Percentiles rank a stretch among this genome's conserved stretches.
Conservation (phyloP, 1,140 invertebrate species). For the Ceratoteleas bidentatus region DNA sequence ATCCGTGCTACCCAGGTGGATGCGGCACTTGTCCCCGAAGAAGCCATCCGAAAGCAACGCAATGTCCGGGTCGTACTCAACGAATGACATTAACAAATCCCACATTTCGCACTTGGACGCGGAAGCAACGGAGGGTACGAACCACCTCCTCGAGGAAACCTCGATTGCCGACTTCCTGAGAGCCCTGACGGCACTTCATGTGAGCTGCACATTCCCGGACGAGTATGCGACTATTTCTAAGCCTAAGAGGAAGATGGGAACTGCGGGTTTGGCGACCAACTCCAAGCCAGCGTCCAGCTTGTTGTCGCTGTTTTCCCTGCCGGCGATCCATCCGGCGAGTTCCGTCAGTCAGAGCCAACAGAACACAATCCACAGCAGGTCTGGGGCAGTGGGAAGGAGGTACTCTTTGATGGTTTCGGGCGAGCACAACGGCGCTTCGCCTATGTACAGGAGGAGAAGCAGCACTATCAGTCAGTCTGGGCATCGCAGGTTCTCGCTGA, state of each 20-base stretch:
- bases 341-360: constrained; percentile 70
- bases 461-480: constrained; percentile 57
- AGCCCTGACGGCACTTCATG: constrained; percentile 85
- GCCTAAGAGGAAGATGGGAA: constrained; percentile 83
- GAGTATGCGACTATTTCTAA: constrained; percentile 65
- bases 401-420: constrained; percentile 72
- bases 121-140: constrained; percentile 72
- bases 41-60: constrained; percentile 57
- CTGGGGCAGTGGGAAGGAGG: constrained; percentile 56
- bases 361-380: constrained; percentile 64
- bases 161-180: constrained; percentile 88
- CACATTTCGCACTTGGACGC: constrained; percentile 72
- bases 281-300: constrained; percentile 79
- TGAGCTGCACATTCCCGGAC: constrained; percentile 70
- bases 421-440: constrained; percentile 61
- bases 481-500: constrained; percentile 78
- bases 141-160: constrained; percentile 87
- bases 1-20: constrained; percentile 75
- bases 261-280: constrained; percentile 75
- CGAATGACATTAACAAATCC: constrained; percentile 60
- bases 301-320: constrained; percentile 75
- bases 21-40: constrained; percentile 73
- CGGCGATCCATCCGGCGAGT: constrained; percentile 31
- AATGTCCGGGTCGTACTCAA: constrained; percentile 60
- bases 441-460: constrained; percentile 66